These are phyloP conservation scores for Hyles euphorbiae DNA, from an alignment of 1,140 invertebrate genomes.

Conservation along the genomic window DNA sequence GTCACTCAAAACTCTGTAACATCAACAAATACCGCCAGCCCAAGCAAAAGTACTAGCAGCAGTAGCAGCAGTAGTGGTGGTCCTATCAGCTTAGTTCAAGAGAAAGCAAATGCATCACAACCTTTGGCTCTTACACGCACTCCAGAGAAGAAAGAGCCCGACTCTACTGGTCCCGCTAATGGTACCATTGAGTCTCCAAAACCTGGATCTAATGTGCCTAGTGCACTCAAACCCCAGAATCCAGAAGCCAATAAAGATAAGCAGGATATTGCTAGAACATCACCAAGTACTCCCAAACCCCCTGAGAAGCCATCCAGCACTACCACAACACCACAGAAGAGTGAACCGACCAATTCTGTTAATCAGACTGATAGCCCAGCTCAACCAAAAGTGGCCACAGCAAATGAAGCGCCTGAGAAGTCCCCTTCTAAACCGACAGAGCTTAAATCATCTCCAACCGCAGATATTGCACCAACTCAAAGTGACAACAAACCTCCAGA, in stretches of 20 bases:
- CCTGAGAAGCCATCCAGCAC: conserved; percentile 53
- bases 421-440: conserved; percentile 57
- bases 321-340: conserved; percentile 52
- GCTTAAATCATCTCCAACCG: conserved; percentile 51
- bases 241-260: conserved; percentile 62
- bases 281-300: conserved; percentile 65
- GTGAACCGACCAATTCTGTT: conserved; percentile 36
- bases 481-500: conserved; percentile 64
- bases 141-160: conserved; percentile 64
- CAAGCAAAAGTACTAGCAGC: conserved; percentile 42
- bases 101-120: conserved; percentile 50
- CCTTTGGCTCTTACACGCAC: conserved; percentile 61
- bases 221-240: conserved; percentile 54
- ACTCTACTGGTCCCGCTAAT: conserved; percentile 56
- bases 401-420: conserved; percentile 60
- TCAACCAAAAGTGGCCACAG: conserved; percentile 61
- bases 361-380: conserved; percentile 39
- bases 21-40: conserved; percentile 39
- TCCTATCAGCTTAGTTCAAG: conserved; percentile 61
- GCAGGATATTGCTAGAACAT: conserved; percentile 65
- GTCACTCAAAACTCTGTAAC: conserved; percentile 49
- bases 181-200: conserved; percentile 64
- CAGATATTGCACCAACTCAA: conserved; percentile 57
- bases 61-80: conserved; percentile 22
- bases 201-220: conserved; percentile 43